These are phyloP conservation scores for Drosophila aldrichi DNA, from an alignment of 2,888 invertebrate species.

Conservation along the genomic window DNA sequence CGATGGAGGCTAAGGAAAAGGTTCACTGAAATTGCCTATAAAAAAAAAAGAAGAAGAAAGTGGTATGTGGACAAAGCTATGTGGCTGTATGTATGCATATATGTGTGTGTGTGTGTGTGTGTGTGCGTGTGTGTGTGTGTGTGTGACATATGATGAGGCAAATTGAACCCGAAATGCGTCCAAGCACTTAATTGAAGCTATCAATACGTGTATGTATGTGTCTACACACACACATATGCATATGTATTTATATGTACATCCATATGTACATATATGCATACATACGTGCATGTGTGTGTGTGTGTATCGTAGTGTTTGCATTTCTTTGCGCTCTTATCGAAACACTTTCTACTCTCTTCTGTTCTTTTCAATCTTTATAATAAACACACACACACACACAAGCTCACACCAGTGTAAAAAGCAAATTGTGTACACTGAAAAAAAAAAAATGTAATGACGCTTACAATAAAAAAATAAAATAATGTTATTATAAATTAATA, in stretches of 20 bases:
- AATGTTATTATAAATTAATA: no score
- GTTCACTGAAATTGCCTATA: conserved; percentile 68
- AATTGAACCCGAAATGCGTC: conserved; percentile 71
- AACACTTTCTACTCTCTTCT: conserved; percentile 17
- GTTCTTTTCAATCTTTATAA: conserved; percentile 23
- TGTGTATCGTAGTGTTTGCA: conserved; percentile 23
- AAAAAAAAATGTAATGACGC: no score
- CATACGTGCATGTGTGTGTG: background rate
- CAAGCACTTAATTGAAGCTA: conserved; percentile 79
- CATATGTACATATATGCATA: background rate
- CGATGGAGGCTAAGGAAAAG: conserved; percentile 54
- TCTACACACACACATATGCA: background rate
- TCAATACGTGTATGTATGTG: conserved; percentile 57
- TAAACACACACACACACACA: conserved; percentile 13
- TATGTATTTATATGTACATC: conserved; percentile 4
- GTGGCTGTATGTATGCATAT: background rate
- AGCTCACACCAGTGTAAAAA: conserved; percentile 1
- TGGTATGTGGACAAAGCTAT: conserved; percentile 27
- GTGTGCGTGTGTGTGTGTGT: conserved; percentile 21
- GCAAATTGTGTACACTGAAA: conserved; percentile 9
- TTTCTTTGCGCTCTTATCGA: conserved; percentile 44
- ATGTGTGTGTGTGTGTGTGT: background rate
- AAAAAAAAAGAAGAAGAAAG: conserved; percentile 57
- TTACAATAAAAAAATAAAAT: no score
- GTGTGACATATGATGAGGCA: conserved; percentile 40